A percentile compares a stretch with the other conserved stretches of the same genome.
phyloP scores from a whole-genome alignment of 2,113 vertebrate genomes.

The Cranoglanis bouderius region DNA sequence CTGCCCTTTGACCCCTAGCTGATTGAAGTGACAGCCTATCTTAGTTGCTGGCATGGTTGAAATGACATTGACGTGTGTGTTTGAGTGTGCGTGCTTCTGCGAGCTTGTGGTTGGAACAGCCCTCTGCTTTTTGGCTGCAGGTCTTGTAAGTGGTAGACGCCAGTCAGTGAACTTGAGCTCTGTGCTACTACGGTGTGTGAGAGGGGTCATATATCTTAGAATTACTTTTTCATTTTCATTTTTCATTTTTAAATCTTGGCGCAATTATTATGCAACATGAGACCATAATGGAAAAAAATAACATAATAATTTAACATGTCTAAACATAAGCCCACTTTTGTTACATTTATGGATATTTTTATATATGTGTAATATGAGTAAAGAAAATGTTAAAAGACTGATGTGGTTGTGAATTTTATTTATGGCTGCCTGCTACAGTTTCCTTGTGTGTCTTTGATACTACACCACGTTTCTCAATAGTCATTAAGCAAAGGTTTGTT shows the following conservation, averaged over 20 bases:
- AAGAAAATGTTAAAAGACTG: not conserved
- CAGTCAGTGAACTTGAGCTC: conserved; percentile 54
- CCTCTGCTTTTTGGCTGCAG: conserved; percentile 19
- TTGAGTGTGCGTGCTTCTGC: not conserved
- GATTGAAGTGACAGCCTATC: conserved; percentile 76
- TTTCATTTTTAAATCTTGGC: not conserved
- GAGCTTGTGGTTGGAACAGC: not conserved
- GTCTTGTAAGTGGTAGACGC: conserved; percentile 29
- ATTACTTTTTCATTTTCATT: conserved; percentile 23
- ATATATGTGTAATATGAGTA: conserved; percentile 21
- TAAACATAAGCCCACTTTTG: conserved; percentile 7
- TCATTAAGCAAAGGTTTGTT: conserved; percentile 44
- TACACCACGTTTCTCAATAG: conserved; percentile 36
- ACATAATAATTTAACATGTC: not conserved
- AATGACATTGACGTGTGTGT: conserved; percentile 73
- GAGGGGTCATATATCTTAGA: conserved; percentile 19
- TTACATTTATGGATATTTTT: conserved; percentile 15
- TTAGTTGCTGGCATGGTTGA: conserved; percentile 69
- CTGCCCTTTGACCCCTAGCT: conserved; percentile 67
- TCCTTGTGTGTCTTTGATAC: conserved; percentile 27
- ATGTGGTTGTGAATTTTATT: conserved; percentile 27
- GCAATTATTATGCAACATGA: conserved; percentile 29
- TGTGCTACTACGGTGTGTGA: not conserved
- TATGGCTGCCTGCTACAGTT: conserved; percentile 28
- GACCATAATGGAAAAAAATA: not conserved